These are phyloP conservation scores for Mesitornis unicolor DNA, from an alignment of 2,113 vertebrate species.

Conservation along the genomic window DNA sequence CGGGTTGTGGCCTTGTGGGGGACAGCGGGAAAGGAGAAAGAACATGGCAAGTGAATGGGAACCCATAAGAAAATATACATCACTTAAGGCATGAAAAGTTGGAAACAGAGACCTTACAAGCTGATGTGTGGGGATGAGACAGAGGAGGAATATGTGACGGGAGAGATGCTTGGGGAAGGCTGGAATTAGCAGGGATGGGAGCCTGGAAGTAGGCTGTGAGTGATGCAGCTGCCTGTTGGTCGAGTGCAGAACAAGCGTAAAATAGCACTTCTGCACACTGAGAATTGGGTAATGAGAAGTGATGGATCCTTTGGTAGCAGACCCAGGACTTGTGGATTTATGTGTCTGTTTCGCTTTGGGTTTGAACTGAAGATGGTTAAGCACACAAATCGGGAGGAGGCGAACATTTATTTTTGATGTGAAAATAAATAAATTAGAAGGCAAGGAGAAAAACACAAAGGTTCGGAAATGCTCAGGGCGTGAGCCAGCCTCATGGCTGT, in stretches of 20 bases:
- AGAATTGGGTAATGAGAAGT: not conserved
- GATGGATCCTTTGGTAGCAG: not conserved
- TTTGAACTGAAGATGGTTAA: constrained; percentile 27
- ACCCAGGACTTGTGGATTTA: not conserved
- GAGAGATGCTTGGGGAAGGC: not conserved
- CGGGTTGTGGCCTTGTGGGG: not conserved
- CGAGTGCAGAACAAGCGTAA: not conserved
- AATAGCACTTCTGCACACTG: not conserved
- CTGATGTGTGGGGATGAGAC: not conserved
- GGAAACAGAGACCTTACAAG: not conserved
- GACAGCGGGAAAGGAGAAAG: not conserved
- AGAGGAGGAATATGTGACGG: not conserved
- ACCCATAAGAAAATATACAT: accelerated
- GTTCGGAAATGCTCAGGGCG: not conserved
- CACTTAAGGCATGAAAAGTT: not conserved
- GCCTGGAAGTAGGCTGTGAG: not conserved
- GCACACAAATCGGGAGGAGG: not conserved
- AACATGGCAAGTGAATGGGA: accelerated
- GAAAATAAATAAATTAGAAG: constrained; percentile 28
- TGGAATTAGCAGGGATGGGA: not conserved
- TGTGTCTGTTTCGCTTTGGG: not conserved
- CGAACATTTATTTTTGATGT: constrained; percentile 8
- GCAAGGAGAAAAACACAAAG: not conserved
- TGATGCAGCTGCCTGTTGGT: not conserved
- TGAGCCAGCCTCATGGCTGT: not conserved